Base-by-base conservation (phyloP, 2,113 vertebrate genomes). In the Chlorocebus sabaeus region DNA sequence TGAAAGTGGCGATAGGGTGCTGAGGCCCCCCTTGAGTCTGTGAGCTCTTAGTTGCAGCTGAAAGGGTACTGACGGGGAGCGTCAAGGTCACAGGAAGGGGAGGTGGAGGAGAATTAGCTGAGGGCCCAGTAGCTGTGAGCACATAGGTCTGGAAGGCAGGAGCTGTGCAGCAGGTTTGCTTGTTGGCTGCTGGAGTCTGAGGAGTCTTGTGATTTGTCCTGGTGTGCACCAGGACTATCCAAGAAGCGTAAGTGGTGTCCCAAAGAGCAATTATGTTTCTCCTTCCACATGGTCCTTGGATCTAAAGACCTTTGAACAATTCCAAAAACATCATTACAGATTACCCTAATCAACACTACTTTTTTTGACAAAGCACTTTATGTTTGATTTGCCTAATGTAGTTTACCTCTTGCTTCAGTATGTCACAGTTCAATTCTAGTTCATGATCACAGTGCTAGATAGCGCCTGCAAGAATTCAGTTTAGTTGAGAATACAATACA, bases 101-200 rank as follows among this genome's bases (percentile, higher is more conserved):
- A 22, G 6, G 0, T 6, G 18, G 3, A 9, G 59, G 23, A 8
- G 61, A n/a, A 1, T 4, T 6, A 8, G 6, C 35, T 1, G 2
- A 32, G 55, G 45, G 76, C 11, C n/a, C 20, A 1, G 22, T 3
- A 1, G 12, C 81, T 10, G 3, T 43, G n/a, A 55, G 43, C n/a
- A 11, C 8, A 0, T 8, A 27, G 20, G n/a, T 8, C 0, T 5
- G 1, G 57, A 64, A 48, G 9, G 20, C 5, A 3, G 16, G 48
- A 0, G 0, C 0, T 40, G 4, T 13, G 1, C 1, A 35, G 18
- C 25, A 32, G 32, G 14, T 27, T 86, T 67, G 43, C 18, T 25
- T 50, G 9, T 30, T 50, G 32, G 75, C 52, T 68, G 6, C 32
- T 76, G 3, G 9, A 8, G n/a, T 1, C 68, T 38, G 7, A 79